Base-by-base conservation (phyloP, 2,888 invertebrate species). In the Rhopalosiphum nymphaeae region DNA sequence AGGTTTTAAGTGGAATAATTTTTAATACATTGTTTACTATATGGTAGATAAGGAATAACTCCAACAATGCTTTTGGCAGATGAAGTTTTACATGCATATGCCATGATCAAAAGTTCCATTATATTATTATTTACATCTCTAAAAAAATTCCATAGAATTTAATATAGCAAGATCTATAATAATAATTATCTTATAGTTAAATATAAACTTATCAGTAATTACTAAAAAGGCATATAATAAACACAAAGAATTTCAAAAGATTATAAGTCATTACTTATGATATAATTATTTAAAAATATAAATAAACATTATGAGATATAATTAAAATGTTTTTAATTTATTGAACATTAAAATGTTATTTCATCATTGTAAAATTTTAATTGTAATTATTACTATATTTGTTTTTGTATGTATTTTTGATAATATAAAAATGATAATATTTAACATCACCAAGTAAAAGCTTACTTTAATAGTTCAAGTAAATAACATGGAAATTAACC, bases 121-220 rank as follows among this genome's bases (percentile, higher is more conserved):
- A 99, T 99, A 96, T 99, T 99, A 96, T 99, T 99, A 96, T 99
- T 99, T 26, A 99, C 99, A 97, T 99, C 99, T 96, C 99, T 98
- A 96, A 91, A 96, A 96, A 88, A 94, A 94, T 89, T 53, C 89
- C 53, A 94, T 56, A 42, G 49, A 88, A 57, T 87, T 56, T 85
- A 61, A 85, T 57, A 84, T 36, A 53, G 53, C 16, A 49, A 88
- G 25, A 56, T 88, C 42, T 29, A 36, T 44, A 93, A 88, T 92
- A 53, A 87, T 61, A 29, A 53, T 46, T 78, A 61, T 67, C 13
- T 42, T 85, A 84, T 29, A 57, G 42, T 29, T 49, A 26, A 46
- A 42, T n/a, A 46, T 56, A 57, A 25, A 21, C 44, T 67, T n/a
- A 92, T 91, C 1, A 57, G 44, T 44, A 49, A 42, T n/a, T n/a